Percentiles rank a stretch among this genome's conserved stretches.
phyloP scores from a whole-genome alignment of 2,888 invertebrate species.

The Pemphredon lugubris region DNA sequence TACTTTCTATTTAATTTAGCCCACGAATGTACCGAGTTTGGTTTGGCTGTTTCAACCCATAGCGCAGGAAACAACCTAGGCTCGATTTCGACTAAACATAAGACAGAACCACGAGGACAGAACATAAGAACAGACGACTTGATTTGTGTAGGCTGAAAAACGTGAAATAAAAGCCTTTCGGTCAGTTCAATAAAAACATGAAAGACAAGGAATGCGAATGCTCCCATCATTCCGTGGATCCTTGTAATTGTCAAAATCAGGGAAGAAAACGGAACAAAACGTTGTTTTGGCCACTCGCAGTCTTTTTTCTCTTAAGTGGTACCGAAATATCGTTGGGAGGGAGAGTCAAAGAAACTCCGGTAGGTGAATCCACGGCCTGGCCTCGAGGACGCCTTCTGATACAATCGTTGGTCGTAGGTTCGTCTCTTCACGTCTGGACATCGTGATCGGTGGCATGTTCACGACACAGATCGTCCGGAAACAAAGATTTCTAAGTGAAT shows the following conservation, averaged over 20 bases:
- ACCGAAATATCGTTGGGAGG: conserved; percentile 95
- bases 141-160: too few relatives aligned
- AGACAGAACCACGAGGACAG: too few relatives aligned
- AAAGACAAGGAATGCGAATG: conserved; percentile 32
- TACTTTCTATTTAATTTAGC: too few relatives aligned
- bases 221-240: too few relatives aligned
- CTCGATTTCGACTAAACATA: too few relatives aligned
- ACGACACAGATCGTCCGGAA: conserved; percentile 72
- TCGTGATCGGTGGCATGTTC: conserved; percentile 48
- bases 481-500: conserved; percentile 66
- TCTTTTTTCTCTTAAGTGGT: conserved; percentile 75
- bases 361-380: conserved; percentile 87
- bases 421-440: conserved; percentile 79
- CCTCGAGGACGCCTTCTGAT: conserved; percentile 77
- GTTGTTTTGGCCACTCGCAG: conserved; percentile 63
- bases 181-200: too few relatives aligned
- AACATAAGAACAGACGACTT: too few relatives aligned
- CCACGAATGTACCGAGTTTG: too few relatives aligned
- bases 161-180: conserved; percentile 20
- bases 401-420: conserved; percentile 81
- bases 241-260: too few relatives aligned
- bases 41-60: too few relatives aligned
- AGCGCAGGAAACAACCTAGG: too few relatives aligned
- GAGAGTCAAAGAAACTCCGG: conserved; percentile 93
- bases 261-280: conserved; percentile 41